Base-by-base conservation (phyloP, 2,797 vertebrate species). In the Urocyon cinereoargenteus region DNA sequence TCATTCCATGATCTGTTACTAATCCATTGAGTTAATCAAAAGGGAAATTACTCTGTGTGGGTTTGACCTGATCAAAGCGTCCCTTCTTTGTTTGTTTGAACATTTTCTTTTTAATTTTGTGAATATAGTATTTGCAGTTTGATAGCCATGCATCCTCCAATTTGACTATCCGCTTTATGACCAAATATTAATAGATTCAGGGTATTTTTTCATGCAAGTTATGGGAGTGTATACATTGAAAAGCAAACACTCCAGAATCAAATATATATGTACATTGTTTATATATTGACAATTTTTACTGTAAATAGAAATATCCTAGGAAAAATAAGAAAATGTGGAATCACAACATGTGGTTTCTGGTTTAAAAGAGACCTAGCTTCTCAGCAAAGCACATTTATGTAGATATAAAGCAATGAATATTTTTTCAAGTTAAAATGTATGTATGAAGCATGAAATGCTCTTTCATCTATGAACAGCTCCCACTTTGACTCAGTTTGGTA, bases 211-310 rank as follows among this genome's bases (percentile, higher is more conserved):
- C 98, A 98, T 99, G 99, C 98, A 98, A 24, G 93, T 95, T 97
- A 95, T 97, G 87, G 98, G 96, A 97, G 11, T 97, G 94, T 97
- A 95, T 98, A 98, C 98, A 98, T 24, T 98, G 98, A 97, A 86
- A 97, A 98, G 98, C 94, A 96, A 73, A 15, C 97, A 98, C 96
- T 95, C 96, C 75, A 87, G 93, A 97, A 97, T 98, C 96, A 98
- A 45, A 45, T 73, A 49, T 96, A 98, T 98, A 98, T 99, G 98
- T 99, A 99, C 99, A 99, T 96, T 99, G 99, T 99, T 99, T 99
- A 99, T 99, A 99, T 98, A 98, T 96, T 98, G 98, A 99, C 99
- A 99, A 99, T 98, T 98, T 98, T 98, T 98, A 98, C 89, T 95
- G 96, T 98, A 98, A 98, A 98, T 99, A 99, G 98, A 99, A 98